These are phyloP conservation scores for Spicauda simplicius DNA, from an alignment of 2,888 invertebrate species.

Conservation along the genomic window DNA sequence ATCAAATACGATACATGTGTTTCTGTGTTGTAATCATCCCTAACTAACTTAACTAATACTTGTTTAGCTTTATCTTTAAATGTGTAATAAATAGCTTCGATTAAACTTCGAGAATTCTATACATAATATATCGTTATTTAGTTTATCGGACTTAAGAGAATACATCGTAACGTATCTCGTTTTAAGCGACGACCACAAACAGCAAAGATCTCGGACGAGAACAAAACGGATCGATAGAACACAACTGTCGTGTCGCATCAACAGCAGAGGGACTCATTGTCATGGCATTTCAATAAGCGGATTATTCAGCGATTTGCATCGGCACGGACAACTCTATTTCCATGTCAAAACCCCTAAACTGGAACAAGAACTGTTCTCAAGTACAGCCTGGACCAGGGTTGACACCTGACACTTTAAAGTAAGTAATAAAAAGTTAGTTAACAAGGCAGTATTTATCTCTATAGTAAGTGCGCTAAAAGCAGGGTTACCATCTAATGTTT, in stretches of 20 bases:
- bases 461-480: no score
- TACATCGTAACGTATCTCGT: background rate
- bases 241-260: constrained; percentile 52
- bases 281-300: constrained; percentile 69
- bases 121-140: no score
- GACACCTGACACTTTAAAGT: background rate
- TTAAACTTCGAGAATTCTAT: no score
- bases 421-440: no score
- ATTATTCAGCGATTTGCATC: constrained; percentile 78
- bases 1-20: no score
- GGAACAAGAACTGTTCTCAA: constrained; percentile 35
- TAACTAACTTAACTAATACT: no score
- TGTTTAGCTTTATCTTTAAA: no score
- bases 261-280: constrained; percentile 54
- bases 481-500: no score
- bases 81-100: no score
- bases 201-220: constrained; percentile 14
- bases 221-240: constrained; percentile 50
- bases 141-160: no score
- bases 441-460: no score
- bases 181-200: background rate
- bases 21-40: no score
- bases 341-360: constrained; percentile 68
- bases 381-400: background rate
- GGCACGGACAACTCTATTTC: constrained; percentile 62